Base-by-base conservation (phyloP, 2,113 vertebrate species). In the Rostratula benghalensis region DNA sequence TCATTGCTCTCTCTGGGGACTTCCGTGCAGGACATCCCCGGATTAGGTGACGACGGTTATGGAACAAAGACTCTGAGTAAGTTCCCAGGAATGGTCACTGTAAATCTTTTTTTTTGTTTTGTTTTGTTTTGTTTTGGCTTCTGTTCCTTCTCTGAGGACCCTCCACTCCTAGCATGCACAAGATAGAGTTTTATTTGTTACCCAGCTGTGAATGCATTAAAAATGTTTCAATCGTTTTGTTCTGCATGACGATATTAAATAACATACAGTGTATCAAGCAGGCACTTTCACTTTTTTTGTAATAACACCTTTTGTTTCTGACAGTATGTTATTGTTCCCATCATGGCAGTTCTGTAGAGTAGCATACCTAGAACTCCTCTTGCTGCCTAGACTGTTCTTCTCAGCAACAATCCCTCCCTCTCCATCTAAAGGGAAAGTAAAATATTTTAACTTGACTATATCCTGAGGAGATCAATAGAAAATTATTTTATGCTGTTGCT, bases 61-160 rank as follows among this genome's bases (percentile, higher is more conserved):
- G 99, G 99, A 98, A 99, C 99, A 98, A 99, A 99, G 98, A 99
- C 98, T 97, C 99, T 99, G 98, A 99, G 99, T 99, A 99, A 99
- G 99, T 99, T 98, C 97, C 98, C 97, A 98, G 98, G 98, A 99
- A 98, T 98, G 98, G 97, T 98, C 98, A 98, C 98, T 98, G 96
- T 98, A 98, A 98, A 97, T 97, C 97, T 97, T 94, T 91, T 90
- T 95, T 97, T 59, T 59, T 60, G 15, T 56, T 61, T 91, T 93
- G 95, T 96, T 97, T 97, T 95, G 95, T 98, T 98, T 98, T 96
- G 92, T 90, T 98, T 98, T 98, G 96, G 97, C 97, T 98, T 98
- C 97, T 97, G 97, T 97, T 97, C 97, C 97, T 98, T 98, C 97
- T 94, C 98, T 93, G 89, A 98, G 97, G 97, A 96, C 96, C 97